phyloP scores from a whole-genome alignment of 2,888 invertebrate genomes.

The Melipona beecheii region DNA sequence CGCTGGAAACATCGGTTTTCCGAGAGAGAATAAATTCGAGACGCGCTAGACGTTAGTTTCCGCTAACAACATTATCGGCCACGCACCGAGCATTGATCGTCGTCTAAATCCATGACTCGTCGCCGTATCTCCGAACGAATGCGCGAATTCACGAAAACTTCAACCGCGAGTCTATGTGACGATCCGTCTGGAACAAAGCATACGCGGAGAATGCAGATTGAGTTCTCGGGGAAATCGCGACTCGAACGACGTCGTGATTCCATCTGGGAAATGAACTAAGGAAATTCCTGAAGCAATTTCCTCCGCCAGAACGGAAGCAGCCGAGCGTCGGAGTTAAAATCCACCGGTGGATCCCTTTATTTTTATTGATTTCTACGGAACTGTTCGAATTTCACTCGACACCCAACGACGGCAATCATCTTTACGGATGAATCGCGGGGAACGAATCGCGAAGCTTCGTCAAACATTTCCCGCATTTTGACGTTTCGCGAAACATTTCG shows the following conservation, averaged over 20 bases:
- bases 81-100: background rate
- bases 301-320: background rate
- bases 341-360: constrained; percentile 9
- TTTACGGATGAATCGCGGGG: background rate
- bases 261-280: constrained; percentile 28
- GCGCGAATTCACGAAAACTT: background rate
- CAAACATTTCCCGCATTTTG: background rate
- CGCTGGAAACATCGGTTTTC: too few relatives aligned
- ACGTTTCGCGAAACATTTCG: background rate
- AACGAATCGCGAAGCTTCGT: background rate
- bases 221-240: background rate
- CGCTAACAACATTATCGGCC: background rate
- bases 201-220: background rate
- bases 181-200: background rate
- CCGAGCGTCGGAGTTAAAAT: background rate
- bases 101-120: background rate
- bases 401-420: background rate
- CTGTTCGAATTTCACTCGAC: background rate
- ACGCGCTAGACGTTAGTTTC: background rate
- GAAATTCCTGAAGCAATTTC: constrained; percentile 41
- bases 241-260: constrained; percentile 20
- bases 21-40: background rate
- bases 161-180: background rate
- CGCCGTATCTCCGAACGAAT: background rate
- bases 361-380: background rate